These are phyloP conservation scores for Andricus grossulariae DNA, from an alignment of 1,140 invertebrate genomes.

Conservation along the genomic window DNA sequence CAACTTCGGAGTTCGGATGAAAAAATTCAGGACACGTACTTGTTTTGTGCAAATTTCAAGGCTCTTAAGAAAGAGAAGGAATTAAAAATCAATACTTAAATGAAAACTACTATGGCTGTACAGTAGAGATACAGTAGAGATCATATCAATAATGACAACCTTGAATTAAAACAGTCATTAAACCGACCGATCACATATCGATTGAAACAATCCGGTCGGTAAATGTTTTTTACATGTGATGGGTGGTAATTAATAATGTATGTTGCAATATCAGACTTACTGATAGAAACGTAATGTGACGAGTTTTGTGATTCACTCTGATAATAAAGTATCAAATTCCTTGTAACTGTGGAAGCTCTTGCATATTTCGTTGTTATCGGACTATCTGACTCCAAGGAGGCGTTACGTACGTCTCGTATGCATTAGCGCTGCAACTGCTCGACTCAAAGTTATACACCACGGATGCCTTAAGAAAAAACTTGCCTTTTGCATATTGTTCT, in stretches of 20 bases:
- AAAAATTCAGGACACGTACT: too few species aligned
- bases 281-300: not conserved
- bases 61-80: too few species aligned
- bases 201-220: not conserved
- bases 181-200: too few species aligned
- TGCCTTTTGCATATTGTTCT: not conserved
- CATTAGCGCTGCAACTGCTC: too few species aligned
- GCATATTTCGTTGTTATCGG: not conserved
- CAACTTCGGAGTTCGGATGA: too few species aligned
- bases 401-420: too few species aligned
- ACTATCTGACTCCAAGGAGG: not conserved
- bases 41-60: too few species aligned
- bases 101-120: too few species aligned
- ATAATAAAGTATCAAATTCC: not conserved
- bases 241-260: not conserved
- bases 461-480: not conserved
- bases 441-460: not conserved
- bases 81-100: too few species aligned
- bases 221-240: not conserved
- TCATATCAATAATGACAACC: too few species aligned
- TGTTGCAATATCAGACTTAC: not conserved
- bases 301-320: not conserved
- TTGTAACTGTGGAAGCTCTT: not conserved
- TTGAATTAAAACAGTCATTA: too few species aligned
- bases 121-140: too few species aligned